Percentiles rank a stretch among this genome's conserved stretches.
Conservation (phyloP, 2,113 vertebrate genomes). For the Damaliscus lunatus region DNA sequence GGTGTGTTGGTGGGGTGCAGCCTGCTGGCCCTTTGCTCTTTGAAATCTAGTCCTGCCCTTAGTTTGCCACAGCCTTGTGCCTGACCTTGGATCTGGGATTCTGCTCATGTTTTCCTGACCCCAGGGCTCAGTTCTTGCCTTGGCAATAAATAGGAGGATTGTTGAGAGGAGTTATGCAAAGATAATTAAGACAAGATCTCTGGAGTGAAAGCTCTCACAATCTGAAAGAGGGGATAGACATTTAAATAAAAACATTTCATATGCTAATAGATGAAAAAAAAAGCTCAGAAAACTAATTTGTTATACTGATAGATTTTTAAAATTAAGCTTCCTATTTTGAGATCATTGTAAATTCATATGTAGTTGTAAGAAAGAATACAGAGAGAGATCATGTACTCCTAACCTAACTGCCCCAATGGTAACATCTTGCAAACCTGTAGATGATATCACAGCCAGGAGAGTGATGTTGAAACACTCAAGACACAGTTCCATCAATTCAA, state of each 20-base stretch:
- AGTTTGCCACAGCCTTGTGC: not conserved
- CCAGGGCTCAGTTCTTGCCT: not conserved
- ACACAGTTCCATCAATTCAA: not conserved
- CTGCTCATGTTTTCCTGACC: not conserved
- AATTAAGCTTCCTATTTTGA: not conserved
- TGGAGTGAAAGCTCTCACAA: not conserved
- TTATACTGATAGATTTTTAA: not conserved
- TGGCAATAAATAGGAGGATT: not conserved
- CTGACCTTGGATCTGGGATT: not conserved
- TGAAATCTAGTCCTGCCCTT: too few relatives aligned
- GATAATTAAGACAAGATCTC: not conserved
- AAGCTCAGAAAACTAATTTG: not conserved
- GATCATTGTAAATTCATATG: not conserved
- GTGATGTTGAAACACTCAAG: not conserved
- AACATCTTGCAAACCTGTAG: not conserved
- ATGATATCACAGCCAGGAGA: not conserved
- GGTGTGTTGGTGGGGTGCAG: rapidly evolving
- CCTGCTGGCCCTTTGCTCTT: too few relatives aligned
- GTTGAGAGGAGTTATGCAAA: not conserved
- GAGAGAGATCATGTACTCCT: not conserved
- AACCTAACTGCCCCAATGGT: not conserved
- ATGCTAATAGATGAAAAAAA: not conserved
- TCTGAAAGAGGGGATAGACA: not conserved
- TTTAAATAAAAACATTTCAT: not conserved
- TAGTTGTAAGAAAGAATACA: not conserved